Base-by-base conservation (phyloP, 2,113 vertebrate genomes). In the Abramis brama region DNA sequence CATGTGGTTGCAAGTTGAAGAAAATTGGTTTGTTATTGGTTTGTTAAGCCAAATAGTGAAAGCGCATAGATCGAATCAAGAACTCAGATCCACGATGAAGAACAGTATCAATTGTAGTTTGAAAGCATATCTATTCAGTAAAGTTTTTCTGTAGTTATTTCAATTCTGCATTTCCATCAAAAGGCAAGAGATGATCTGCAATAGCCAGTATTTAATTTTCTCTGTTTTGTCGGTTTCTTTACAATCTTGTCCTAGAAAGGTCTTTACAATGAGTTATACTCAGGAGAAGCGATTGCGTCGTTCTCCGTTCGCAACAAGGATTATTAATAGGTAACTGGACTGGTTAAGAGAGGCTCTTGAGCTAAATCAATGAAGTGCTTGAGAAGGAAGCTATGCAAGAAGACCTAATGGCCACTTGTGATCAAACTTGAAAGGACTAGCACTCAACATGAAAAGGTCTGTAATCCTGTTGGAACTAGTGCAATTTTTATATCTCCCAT, bases 331-430 rank as follows among this genome's bases (percentile, higher is more conserved):
- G 60, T 76, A 68, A 62, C 85, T 71, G 85, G 85, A 52, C 79
- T 86, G 82, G 73, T 85, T 86, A 86, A 80, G 85, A 88, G 87
- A 75, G 82, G 39, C 83, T 68, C 87, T 90, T 88, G 79, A 88
- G 79, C 62, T 30, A 45, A 88, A 85, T 88, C 89, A 88, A 45
- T 88, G 83, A 81, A 83, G 85, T 81, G 85, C 89, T 90, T 79
- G 82, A 87, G 85, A 76, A 59, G 71, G 75, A 62, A 82, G 68
- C 73, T 86, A 74, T 75, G 66, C 79, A 86, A 88, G 82, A 82
- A 80, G 85, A 83, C 85, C 68, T 88, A 86, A 89, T 86, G 82
- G 76, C 85, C 82, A 89, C 73, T 85, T 71, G 79, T 88, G 80
- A 66, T 87, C 75, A n/a, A 79, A 83, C 74, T 70, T 77, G 74